Evolutionary conservation across 2,113 vertebrate species (phyloP), one percentile per base, ranked within the genome.

Genomic region (Petromus typicus): DNA sequence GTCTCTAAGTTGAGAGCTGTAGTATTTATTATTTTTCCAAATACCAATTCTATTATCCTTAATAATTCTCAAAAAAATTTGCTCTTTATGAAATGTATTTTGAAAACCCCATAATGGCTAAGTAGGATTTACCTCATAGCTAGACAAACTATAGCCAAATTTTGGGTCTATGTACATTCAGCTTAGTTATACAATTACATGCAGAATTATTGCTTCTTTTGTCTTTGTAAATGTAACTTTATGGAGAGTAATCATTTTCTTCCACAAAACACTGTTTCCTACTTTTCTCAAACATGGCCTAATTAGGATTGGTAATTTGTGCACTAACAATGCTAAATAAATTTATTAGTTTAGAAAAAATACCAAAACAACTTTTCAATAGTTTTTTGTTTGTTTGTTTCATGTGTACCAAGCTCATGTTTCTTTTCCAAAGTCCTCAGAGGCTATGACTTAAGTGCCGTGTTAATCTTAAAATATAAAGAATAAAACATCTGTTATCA

Each of bases 401-500:
- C 89, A 22, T 54, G 12, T 84, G 54, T 93, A 69, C 45, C 3
- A 87, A 83, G 37, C n/a, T 93, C 67, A 34, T 54, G 57, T 80
- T 96, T 90, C 92, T 86, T 95, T 87, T 63, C 79, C 84, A 91
- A 89, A 91, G 73, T 63, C 45, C 81, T 93, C 51, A 89, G 92
- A 97, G 40, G 85, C 89, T 96, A 22, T 91, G 89, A 93, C 64
- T 93, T 84, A 91, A 94, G 54, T 76, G 84, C 64, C 90, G 51
- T 81, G 45, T 89, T 97, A 96, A 93, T 96, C 95, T 95, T 95
- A 81, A 96, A 96, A 97, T 87, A 64, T 85, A 93, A 96, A 91
- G 64, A 83, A 92, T 86, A 57, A 96, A 96, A 76, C 93, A 97
- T 96, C 90, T 96, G 90, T 87, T 91, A 80, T 63, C 80, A 82